phyloP scores from a whole-genome alignment of 64 coral and sea anemone genomes.

The Astreopora myriophthalma region DNA sequence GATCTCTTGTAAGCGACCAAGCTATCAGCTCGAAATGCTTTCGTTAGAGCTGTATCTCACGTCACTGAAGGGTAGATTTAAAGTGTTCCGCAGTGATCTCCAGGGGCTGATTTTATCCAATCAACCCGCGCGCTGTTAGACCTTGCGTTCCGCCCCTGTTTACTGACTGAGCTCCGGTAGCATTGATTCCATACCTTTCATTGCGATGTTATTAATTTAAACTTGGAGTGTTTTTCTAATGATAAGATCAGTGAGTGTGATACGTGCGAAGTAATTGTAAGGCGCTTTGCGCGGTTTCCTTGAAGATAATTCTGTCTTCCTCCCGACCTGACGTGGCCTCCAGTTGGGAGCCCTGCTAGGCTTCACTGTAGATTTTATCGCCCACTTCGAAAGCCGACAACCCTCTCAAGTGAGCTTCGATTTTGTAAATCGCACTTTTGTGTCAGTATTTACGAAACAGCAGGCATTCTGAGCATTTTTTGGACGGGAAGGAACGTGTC shows the following conservation, averaged over 20 bases:
- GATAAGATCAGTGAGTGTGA: constrained; percentile 14
- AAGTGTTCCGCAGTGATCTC: background rate
- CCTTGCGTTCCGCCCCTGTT: background rate
- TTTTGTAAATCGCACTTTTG: background rate
- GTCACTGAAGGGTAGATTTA: background rate
- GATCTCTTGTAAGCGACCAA: background rate
- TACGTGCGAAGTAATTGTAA: constrained; percentile 15
- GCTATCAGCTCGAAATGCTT: background rate
- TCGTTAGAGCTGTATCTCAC: background rate
- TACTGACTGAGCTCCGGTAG: background rate
- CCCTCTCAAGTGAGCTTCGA: background rate
- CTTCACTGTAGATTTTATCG: background rate
- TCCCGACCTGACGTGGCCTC: background rate
- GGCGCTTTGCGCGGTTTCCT: background rate
- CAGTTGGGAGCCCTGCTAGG: background rate
- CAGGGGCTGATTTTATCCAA: background rate
- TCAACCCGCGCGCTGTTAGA: background rate
- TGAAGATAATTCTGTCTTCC: background rate
- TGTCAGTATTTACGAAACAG: background rate
- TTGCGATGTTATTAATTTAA: constrained; percentile 21
- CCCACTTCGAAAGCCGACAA: background rate
- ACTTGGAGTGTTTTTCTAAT: constrained; percentile 23
- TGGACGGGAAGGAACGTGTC: background rate
- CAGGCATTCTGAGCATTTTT: background rate
- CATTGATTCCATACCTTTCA: constrained; percentile 17